Base-by-base conservation (phyloP, 2,888 invertebrate species). In the Scaptomyza tumidula region DNA sequence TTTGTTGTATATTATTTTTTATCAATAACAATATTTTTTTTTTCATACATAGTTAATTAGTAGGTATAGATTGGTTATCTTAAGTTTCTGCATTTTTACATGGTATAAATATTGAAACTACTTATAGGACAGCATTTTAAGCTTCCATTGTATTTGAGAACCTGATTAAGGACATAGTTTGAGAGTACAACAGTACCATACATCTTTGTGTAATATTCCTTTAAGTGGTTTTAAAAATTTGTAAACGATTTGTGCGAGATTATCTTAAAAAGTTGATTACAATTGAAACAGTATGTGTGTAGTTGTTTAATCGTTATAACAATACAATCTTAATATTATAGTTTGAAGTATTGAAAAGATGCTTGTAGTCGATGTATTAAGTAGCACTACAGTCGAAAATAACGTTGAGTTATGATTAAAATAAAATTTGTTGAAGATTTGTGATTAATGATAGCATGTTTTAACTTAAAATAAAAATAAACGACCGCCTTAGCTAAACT, bases 31-130 rank as follows among this genome's bases (percentile, higher is more conserved):
- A 19, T 19, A 19, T 70, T 57, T 37, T 59, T 69, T 24, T 61
- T 61, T 24, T 73, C 75, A 71, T 75, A 83, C 80, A 85, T 67
- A 62, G 24, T 53, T 58, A 58, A 55, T 49, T 43, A 37, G 54
- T 75, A 65, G 39, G 14, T 62, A 57, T 60, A 54, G 31, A 41
- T 48, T 57, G 44, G 29, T 43, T 35, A 56, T 41, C 31, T 55
- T 48, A 50, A 57, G 56, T 61, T 45, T 44, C 43, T 39, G 43
- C 14, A 61, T 69, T 50, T 72, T 62, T 68, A 64, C 55, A 73
- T 63, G 19, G 55, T 53, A 49, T 39, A 50, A 55, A 64, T 43
- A 64, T 65, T 45, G 53, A 60, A 41, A 63, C 46, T 64, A 53
- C 41, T 53, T 45, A 16, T 41, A 27, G 33, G 43, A 64, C 24